Base-by-base conservation (phyloP, 2,888 invertebrate genomes). In the Scaptomyza caliginosa region DNA sequence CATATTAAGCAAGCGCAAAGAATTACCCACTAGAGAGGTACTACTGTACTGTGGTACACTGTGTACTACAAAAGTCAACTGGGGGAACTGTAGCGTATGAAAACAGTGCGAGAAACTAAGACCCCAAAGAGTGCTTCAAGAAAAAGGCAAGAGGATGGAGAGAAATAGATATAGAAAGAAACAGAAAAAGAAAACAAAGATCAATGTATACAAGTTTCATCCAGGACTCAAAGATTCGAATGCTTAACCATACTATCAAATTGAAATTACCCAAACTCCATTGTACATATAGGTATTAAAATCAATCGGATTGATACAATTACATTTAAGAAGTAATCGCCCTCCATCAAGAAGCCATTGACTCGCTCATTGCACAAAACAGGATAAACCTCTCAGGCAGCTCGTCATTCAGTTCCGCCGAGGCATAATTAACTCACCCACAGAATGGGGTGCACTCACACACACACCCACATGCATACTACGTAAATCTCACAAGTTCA, bases 1-100 rank as follows among this genome's bases (percentile, higher is more conserved):
- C 86, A 81, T 81, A 74, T 71, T 79, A 76, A 77, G 75, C 78
- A 84, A 79, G 74, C 65, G 65, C 56, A 60, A 70, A 40, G 59
- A 73, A 74, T 62, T 52, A 58, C 45, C 51, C 74, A 56, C 74
- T 55, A 32, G 62, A 60, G 58, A 67, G 58, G 23, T 30, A 38
- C 43, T 26, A 26, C 43, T 26, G 21, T 19, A 45, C 43, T 23
- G 10, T 13, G 28, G 34, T 39, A 43, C 16, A 32, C 13, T n/a
- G 2, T 26, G 30, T 49, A 49, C 36, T 36, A 10, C 26, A 11
- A 4, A 46, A 48, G 42, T 8, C 36, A 43, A 46, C 52, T 54
- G 42, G 42, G 71, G 65, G 69, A 70, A 70, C 32, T 34, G 3
- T 54, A 64, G 42, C 39, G 38, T 17, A 43, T 23, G 19, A 32